Base-by-base conservation (phyloP, 2,113 vertebrate species). In the Sapayoa aenigma region DNA sequence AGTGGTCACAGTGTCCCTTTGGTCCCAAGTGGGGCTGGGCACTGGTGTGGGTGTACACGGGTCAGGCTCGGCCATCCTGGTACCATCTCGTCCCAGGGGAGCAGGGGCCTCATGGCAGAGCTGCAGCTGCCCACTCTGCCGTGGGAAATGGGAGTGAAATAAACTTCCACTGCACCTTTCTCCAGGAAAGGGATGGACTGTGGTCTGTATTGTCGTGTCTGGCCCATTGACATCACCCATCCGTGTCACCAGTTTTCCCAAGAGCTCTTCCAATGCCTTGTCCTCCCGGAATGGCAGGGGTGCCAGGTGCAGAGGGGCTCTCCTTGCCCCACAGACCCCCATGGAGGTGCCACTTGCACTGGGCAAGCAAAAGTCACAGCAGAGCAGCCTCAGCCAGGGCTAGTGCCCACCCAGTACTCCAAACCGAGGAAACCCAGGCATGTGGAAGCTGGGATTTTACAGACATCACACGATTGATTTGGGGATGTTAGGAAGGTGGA, bases 181-280 rank as follows among this genome's bases (percentile, higher is more conserved):
- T 53, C 87, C 66, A 67, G 69, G 39, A 71, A 78, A 59, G 39
- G 27, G 21, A 14, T 59, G 78, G 39, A 20, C 10, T 84, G 84
- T 31, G 89, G 33, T 46, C 42, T 59, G 46, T 24, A 2, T 59
- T 0, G 1, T 75, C 65, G 19, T 6, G 0, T 66, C 55, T 39
- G 74, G 19, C 21, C 20, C 47, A 3, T 2, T 9, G 5, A 23
- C 31, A 21, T 47, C 22, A 37, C 71, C 62, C 44, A 44, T 17
- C 58, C 0, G 0, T 1, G 5, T 55, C 67, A 22, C 30, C 3
- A 0, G 13, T 31, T 30, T 78, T 31, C 37, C 72, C 12, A 1
- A 60, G 79, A 42, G 59, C 37, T 80, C 79, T 67, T 60, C 4
- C 0, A 0, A n/a, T 66, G 14, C 53, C 30, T 65, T 2, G 1